Conservation (phyloP, 2,888 invertebrate genomes). For the Drosophila parthenogenetica region DNA sequence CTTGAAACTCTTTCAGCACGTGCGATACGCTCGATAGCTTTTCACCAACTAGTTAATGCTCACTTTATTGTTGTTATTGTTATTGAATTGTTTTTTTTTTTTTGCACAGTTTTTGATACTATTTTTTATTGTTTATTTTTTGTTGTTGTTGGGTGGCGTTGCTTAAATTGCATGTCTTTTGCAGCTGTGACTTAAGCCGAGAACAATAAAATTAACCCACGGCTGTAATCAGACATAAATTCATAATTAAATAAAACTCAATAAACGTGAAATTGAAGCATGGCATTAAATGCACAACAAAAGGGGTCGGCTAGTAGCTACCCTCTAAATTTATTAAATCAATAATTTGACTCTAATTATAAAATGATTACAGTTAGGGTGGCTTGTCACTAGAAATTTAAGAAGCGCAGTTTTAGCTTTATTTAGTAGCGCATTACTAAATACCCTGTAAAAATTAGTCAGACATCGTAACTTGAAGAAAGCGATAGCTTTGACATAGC, state of each 20-base stretch:
- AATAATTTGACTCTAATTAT: not conserved
- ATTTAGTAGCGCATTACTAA: not conserved
- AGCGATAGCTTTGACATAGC: too few relatives aligned
- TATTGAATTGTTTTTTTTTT: not conserved
- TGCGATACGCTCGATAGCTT: constrained; percentile 58
- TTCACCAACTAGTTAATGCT: constrained; percentile 37
- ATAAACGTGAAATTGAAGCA: constrained; percentile 41
- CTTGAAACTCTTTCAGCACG: constrained; percentile 57
- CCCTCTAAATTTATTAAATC: constrained; percentile 5
- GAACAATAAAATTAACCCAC: constrained; percentile 38
- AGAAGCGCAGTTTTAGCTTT: too few relatives aligned
- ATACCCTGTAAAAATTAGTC: not conserved
- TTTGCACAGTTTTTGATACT: not conserved
- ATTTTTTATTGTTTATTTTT: constrained; percentile 21
- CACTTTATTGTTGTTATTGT: constrained; percentile 26
- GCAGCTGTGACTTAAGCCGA: constrained; percentile 41
- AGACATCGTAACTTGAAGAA: not conserved
- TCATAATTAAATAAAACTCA: constrained; percentile 44
- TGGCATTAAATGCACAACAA: constrained; percentile 16
- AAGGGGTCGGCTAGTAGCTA: not conserved
- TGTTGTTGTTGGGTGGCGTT: constrained; percentile 12
- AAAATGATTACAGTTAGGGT: not conserved
- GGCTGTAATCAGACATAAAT: constrained; percentile 54
- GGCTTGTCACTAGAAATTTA: too few relatives aligned
- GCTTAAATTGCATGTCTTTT: constrained; percentile 50